These are phyloP conservation scores for Plestiodon gilberti DNA, from an alignment of 2,113 vertebrate genomes.

Conservation along the genomic window DNA sequence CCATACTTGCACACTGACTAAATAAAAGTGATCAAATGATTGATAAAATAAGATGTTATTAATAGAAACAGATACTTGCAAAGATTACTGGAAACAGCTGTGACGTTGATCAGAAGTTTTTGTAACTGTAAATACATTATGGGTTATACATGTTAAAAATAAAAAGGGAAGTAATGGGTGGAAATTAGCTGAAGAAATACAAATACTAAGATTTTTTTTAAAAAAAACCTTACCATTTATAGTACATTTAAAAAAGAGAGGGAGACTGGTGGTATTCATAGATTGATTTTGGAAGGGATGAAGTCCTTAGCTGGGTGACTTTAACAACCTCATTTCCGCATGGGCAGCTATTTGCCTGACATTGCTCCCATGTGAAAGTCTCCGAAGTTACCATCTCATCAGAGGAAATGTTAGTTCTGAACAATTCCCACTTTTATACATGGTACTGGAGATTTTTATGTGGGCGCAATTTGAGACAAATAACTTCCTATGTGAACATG, in stretches of 20 bases:
- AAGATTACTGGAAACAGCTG: conserved; percentile 6
- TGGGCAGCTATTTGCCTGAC: neutral
- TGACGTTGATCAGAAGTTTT: neutral
- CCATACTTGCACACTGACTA: neutral
- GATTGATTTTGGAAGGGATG: neutral
- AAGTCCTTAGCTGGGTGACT: neutral
- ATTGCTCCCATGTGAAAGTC: neutral
- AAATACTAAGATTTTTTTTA: neutral
- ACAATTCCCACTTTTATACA: neutral
- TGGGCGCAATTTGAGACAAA: neutral
- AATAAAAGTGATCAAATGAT: neutral
- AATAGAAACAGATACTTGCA: fast-evolving
- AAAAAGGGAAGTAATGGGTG: too few relatives aligned
- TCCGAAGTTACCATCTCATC: neutral
- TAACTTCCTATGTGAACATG: conserved; percentile 6
- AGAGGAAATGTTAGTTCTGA: neutral
- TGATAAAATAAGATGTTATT: neutral
- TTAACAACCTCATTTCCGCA: neutral
- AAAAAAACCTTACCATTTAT: neutral
- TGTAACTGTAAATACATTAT: neutral
- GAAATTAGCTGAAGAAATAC: neutral
- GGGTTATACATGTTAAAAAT: fast-evolving
- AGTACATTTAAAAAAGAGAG: too few relatives aligned
- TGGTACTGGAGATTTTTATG: neutral
- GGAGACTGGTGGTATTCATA: neutral